Base-by-base conservation (phyloP, 2,113 vertebrate genomes). In the Nothocercus nigrocapillus region DNA sequence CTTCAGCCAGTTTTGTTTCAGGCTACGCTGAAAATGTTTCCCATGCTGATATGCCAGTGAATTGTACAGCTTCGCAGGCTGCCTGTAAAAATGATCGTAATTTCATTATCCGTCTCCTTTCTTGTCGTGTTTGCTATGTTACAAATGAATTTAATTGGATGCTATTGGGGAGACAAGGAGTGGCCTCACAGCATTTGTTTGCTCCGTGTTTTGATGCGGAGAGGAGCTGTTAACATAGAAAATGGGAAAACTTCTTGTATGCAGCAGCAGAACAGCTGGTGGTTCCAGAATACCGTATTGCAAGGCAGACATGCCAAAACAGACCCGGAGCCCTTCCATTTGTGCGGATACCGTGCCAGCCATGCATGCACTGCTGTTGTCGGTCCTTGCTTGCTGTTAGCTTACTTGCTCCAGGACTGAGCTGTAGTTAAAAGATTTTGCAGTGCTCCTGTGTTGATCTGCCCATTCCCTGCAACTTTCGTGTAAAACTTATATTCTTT, bases 361-460 rank as follows among this genome's bases (percentile, higher is more conserved):
- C 32, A 11, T 0, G 3, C 10, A 7, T 22, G 54, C 81, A 54
- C 28, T 8, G 2, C 22, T 49, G 3, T 21, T 7, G 0, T 38
- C 44, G 82, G 10, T 85, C n/a, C 19, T 59, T 38, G 27, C 40
- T 68, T 40, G 24, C 34, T 53, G 18, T 34, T 74, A 20, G 51
- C 59, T 83, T 64, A 19, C 6, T 73, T 4, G 21, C 5, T 62
- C 21, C 1, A 11, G 54, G 27, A 47, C 4, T 34, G 11, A 62
- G 6, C 32, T 80, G 4, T 42, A 64, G 38, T 58, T 85, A 67
- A 8, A 77, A 80, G 27, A 68, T 74, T 45, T 34, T 66, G 42
- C 62, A 70, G n/a, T 63, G 77, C 7, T 88, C 19, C 42, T 74
- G 30, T 63, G 30, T 82, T 85, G 24, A 34, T 11, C 22, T 58